Evolutionary conservation across 2,888 invertebrate species (phyloP).

Genomic region (Epirrita christyi): DNA sequence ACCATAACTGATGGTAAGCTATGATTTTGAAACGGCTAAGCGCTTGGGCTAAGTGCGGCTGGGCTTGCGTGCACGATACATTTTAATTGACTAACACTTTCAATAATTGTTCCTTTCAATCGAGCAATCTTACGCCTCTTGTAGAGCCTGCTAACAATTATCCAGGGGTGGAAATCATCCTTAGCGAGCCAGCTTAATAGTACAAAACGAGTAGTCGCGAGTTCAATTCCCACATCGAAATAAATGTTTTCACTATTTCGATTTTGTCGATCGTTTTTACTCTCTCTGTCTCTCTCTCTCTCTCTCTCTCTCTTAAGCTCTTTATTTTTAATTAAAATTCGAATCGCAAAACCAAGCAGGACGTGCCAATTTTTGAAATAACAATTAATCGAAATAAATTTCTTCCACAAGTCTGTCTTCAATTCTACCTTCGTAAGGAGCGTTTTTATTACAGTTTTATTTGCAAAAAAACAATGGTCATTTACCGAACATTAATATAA

Average conservation of each 20-base stretch:
- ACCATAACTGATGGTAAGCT: constrained; percentile 6
- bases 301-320: too few species aligned
- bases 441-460: constrained; percentile 15
- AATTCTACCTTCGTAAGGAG: background rate
- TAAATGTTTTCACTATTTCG: too few species aligned
- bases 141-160: too few species aligned
- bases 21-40: constrained; percentile 6
- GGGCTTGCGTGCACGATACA: constrained; percentile 13
- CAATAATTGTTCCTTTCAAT: constrained; percentile 9
- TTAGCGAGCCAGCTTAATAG: background rate
- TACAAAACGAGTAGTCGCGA: background rate
- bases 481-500: constrained; percentile 22
- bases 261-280: too few species aligned
- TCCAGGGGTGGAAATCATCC: background rate
- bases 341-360: too few species aligned
- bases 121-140: background rate
- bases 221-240: too few species aligned
- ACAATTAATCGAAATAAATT: too few species aligned
- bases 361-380: too few species aligned
- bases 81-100: constrained; percentile 18
- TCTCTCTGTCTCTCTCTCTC: too few species aligned
- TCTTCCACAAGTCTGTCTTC: too few species aligned
- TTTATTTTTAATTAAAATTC: too few species aligned
- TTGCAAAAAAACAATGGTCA: constrained; percentile 13
- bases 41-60: background rate